Evolutionary conservation across 2,888 invertebrate genomes (phyloP), one percentile per base, ranked within the genome.

Genomic region (Scaptomyza parva): DNA sequence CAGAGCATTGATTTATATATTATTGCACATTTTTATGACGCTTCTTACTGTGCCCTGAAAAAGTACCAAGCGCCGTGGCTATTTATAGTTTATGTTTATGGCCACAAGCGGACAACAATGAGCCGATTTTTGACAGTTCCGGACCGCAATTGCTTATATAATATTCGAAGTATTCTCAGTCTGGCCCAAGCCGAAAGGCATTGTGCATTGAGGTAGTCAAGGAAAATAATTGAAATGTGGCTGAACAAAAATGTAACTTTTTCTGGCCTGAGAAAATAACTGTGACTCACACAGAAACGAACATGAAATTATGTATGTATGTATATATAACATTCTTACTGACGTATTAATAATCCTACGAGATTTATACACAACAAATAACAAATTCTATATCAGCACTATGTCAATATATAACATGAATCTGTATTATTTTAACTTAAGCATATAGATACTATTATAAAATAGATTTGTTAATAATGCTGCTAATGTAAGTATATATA

Each of bases 1-100:
- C 35, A 28, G 20, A 17, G 54, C 73, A 74, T 74, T 76, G 72
- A 74, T 76, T 73, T 76, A 76, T 68, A 76, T 73, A 59, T 76
- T 72, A 60, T 66, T 71, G 54, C 61, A 62, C 67, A 74, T 57
- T 74, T 76, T 74, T 67, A 62, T 76, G 61, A 26, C 30, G 40
- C 48, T 52, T 51, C 55, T 54, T 47, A 43, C 17, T 54, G 33
- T 69, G 59, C 53, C 35, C 52, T 24, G 2, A 28, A 30, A 53
- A 30, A 53, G 57, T 40, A 24, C 39, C 39, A 18, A 24, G 12
- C 44, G 41, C 5, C 28, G 26, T 35, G 50, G 66, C 71, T 76
- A 76, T 73, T 71, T 73, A 57, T 76, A 76, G 72, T 53, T 65
- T 55, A 28, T 41, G 41, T 58, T 70, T 75, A 52, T 64, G 58